Conservation (phyloP, 2,797 vertebrate genomes). For the Lepilemur ruficaudatus region DNA sequence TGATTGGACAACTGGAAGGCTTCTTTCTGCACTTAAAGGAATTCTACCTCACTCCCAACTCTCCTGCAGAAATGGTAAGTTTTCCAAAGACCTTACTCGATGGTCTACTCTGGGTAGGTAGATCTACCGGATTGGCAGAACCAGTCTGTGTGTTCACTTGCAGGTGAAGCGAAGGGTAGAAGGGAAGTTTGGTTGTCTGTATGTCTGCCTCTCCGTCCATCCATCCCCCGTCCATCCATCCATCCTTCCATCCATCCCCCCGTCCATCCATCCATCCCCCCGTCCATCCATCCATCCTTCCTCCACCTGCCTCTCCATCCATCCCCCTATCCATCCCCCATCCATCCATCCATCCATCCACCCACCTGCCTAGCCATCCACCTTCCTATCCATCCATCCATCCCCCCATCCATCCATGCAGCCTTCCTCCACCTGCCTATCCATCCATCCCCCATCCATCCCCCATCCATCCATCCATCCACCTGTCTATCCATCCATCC, state of each 20-base stretch:
- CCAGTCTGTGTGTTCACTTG: background rate
- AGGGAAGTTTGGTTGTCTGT: background rate
- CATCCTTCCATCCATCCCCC: fast-evolving
- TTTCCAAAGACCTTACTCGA: background rate
- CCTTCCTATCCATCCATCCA: fast-evolving
- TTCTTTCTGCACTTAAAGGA: conserved; percentile 92
- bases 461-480: fast-evolving
- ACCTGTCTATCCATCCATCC: fast-evolving
- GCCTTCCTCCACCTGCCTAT: fast-evolving
- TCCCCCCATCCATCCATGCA: fast-evolving
- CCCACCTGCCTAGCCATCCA: fast-evolving
- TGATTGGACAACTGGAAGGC: conserved; percentile 94
- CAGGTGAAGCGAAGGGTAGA: background rate
- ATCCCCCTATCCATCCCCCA: too few relatives aligned
- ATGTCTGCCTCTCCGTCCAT: background rate
- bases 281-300: fast-evolving
- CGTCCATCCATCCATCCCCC: fast-evolving
- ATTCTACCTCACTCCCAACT: conserved; percentile 91
- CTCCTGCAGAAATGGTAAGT: conserved; percentile 89
- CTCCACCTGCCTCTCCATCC: fast-evolving
- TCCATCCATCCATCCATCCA: fast-evolving
- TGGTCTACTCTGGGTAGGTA: background rate
- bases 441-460: fast-evolving
- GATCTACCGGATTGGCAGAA: fast-evolving
- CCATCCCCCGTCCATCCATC: fast-evolving